Base-by-base conservation (phyloP, 2,113 vertebrate species). In the Cynoglossus semilaevis region DNA sequence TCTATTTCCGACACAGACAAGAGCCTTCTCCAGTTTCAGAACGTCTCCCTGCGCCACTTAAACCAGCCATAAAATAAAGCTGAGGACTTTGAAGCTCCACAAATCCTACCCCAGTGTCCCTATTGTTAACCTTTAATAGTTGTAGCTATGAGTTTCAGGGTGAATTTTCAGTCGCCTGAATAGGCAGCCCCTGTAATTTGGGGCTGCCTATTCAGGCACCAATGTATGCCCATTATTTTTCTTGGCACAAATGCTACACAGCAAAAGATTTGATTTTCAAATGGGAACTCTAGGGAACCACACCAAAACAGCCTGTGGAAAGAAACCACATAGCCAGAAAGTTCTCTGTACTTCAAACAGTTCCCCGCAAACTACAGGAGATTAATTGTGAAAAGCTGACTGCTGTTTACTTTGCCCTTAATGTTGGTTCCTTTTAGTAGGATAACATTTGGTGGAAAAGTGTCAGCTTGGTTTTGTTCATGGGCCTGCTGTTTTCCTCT, bases 191-290 rank as follows among this genome's bases (percentile, higher is more conserved):
- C 73, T 86, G 67, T 81, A 88, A 89, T 87, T 88, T 84, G 58
- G 22, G 22, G 53, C 76, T 57, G 72, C 74, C 73, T 69, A 63
- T 84, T 79, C 78, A 76, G 74, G 78, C 74, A 88, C 73, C 71
- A 81, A 83, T 85, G 81, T 77, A 85, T 64, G 64, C 72, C 74
- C 81, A 76, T 85, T 79, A 86, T 86, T 87, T 88, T 85, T 74
- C 69, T 82, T 86, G 79, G 81, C 83, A 63, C 68, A 62, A 74
- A 83, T 80, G 72, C 69, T 70, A 73, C 77, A 66, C 60, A 85
- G 82, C 72, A 76, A 53, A 81, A 71, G 67, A 74, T 83, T 84
- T 74, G 77, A 88, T 82, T 84, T 78, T 73, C 70, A 85, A 85
- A 78, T 15, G 49, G 77, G 66, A 79, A 77, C 76, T 80, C 64